Evolutionary conservation across 64 coral and sea anemone genomes (phyloP).

Genomic region (Dendrophyllia cribrosa): DNA sequence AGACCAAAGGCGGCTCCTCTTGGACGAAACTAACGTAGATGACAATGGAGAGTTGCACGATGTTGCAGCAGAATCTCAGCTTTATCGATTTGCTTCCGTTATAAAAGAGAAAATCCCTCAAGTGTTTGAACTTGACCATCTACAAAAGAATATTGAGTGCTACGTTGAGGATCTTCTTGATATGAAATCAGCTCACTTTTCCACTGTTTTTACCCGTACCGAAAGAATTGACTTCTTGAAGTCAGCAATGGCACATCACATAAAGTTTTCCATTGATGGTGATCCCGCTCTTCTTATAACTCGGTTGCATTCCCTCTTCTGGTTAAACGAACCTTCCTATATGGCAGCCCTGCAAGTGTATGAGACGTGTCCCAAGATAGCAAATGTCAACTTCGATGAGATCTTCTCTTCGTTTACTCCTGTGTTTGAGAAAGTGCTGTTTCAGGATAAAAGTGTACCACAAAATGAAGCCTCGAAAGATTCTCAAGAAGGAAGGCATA

Average conservation of each 20-base stretch:
- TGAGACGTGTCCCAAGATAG: slow-evolving; percentile 12
- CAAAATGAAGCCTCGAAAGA: not conserved
- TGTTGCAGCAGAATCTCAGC: not conserved
- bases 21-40: slow-evolving; percentile 17
- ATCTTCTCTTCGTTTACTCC: not conserved
- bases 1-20: slow-evolving; percentile 8
- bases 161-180: slow-evolving; percentile 84
- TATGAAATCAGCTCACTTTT: slow-evolving; percentile 44
- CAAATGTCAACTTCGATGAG: not conserved
- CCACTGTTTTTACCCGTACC: slow-evolving; percentile 15
- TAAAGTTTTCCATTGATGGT: slow-evolving; percentile 30
- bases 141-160: slow-evolving; percentile 20
- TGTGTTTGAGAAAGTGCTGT: slow-evolving; percentile 30
- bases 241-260: slow-evolving; percentile 55
- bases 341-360: slow-evolving; percentile 57
- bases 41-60: not conserved
- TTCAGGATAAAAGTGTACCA: not conserved
- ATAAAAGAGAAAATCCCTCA: slow-evolving; percentile 16
- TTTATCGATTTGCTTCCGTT: slow-evolving; percentile 32
- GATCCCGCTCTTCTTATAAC: slow-evolving; percentile 33
- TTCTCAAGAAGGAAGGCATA: not conserved
- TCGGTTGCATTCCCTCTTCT: slow-evolving; percentile 63
- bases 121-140: slow-evolving; percentile 43
- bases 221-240: slow-evolving; percentile 63
- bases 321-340: slow-evolving; percentile 56